Conservation (phyloP, 2,888 invertebrate genomes). For the Sisyra terminalis region DNA sequence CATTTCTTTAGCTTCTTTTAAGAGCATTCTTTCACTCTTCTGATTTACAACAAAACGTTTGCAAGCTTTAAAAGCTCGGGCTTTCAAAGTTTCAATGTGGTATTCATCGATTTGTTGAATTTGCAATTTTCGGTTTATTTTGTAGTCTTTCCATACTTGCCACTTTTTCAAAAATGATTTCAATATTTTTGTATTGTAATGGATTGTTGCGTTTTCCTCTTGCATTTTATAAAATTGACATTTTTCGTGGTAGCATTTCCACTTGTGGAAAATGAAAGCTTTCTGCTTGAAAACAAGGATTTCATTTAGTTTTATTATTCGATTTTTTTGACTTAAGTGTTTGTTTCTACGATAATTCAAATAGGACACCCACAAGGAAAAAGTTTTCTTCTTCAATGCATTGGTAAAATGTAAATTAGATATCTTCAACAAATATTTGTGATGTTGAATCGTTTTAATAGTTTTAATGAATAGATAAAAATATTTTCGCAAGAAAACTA, state of each 20-base stretch:
- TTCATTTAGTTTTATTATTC: no score
- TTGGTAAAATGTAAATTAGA: background rate
- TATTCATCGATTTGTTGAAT: constrained; percentile 10
- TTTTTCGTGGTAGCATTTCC: background rate
- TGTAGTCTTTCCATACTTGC: constrained; percentile 7
- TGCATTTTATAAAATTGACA: background rate
- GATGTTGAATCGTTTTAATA: background rate
- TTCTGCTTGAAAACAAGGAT: no score
- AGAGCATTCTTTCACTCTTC: constrained; percentile 11
- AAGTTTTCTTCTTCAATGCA: constrained; percentile 4
- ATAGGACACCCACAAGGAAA: constrained; percentile 2
- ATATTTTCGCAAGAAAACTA: background rate
- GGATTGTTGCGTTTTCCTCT: constrained; percentile 4
- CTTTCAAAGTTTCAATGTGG: constrained; percentile 13
- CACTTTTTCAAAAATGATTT: constrained; percentile 10
- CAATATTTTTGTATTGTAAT: constrained; percentile 11
- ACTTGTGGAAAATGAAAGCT: background rate
- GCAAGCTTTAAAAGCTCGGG: constrained; percentile 12
- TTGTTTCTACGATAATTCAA: constrained; percentile 3
- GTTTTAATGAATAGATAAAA: background rate
- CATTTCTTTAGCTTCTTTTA: constrained; percentile 15
- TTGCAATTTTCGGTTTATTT: constrained; percentile 11
- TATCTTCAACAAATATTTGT: constrained; percentile 2
- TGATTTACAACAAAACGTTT: constrained; percentile 10
- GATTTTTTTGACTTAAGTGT: no score